These are phyloP conservation scores for Metallyticus violacea DNA, from an alignment of 2,888 invertebrate genomes.

Conservation along the genomic window DNA sequence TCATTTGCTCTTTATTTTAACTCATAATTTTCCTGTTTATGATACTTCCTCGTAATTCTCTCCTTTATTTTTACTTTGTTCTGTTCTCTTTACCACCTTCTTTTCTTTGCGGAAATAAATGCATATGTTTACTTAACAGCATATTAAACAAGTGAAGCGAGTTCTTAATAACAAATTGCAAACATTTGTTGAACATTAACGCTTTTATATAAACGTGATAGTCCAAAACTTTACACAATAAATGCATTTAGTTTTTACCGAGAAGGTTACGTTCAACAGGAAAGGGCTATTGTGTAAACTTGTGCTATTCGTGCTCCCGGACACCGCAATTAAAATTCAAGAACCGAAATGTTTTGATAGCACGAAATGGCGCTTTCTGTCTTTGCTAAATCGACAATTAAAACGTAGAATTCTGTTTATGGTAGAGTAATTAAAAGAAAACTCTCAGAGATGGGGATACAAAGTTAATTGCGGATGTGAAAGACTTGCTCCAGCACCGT, in stretches of 20 bases:
- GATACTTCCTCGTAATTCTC: too few species aligned
- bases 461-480: neutral
- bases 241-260: too few species aligned
- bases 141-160: too few species aligned
- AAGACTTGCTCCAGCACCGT: neutral
- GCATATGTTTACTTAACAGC: too few species aligned
- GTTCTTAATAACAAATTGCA: neutral
- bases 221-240: neutral
- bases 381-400: neutral
- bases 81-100: neutral
- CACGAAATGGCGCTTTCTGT: neutral
- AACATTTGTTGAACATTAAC: too few species aligned
- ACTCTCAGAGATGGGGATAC: neutral
- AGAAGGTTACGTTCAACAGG: neutral
- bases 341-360: slow-evolving; percentile 7
- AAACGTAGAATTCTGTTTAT: slow-evolving; percentile 17
- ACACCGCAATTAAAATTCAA: slow-evolving; percentile 2
- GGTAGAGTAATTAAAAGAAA: slow-evolving; percentile 24
- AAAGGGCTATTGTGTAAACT: neutral
- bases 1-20: too few species aligned
- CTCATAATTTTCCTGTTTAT: too few species aligned
- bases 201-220: neutral
- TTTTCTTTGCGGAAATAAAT: neutral
- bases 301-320: neutral
- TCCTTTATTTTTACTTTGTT: too few species aligned